Percentiles rank a stretch among this genome's conserved stretches.
Evolutionary conservation across 2,888 invertebrate genomes (phyloP).

Genomic region (Cyrtodaria siliqua): DNA sequence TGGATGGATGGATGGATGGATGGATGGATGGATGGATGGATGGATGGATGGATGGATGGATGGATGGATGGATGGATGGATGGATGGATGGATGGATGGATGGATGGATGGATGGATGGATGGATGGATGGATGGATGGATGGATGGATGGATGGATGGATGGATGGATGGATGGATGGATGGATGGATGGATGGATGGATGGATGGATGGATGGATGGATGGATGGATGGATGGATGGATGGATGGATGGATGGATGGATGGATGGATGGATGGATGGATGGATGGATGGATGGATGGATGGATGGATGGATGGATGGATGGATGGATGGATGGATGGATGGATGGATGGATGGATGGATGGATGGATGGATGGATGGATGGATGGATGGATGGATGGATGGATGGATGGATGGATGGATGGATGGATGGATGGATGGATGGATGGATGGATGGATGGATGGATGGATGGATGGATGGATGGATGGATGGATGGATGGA

Average conservation of each 20-base stretch:
- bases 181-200: constrained; percentile 14
- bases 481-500: too few relatives aligned
- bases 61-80: constrained; percentile 14
- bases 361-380: constrained; percentile 13
- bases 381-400: constrained; percentile 3
- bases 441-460: too few relatives aligned
- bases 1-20: constrained; percentile 14
- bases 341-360: constrained; percentile 4
- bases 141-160: constrained; percentile 14
- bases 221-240: constrained; percentile 14
- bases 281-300: constrained; percentile 14
- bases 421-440: too few relatives aligned
- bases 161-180: constrained; percentile 14
- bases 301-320: constrained; percentile 14
- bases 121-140: constrained; percentile 14
- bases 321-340: constrained; percentile 14
- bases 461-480: too few relatives aligned
- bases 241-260: constrained; percentile 14
- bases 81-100: constrained; percentile 14
- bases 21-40: constrained; percentile 14
- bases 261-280: constrained; percentile 14
- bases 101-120: constrained; percentile 14
- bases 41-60: constrained; percentile 14
- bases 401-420: too few relatives aligned
- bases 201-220: constrained; percentile 13